Evolutionary conservation across 2,113 vertebrate genomes (phyloP), one percentile per base, ranked within the genome.

Genomic region (Plestiodon gilberti): DNA sequence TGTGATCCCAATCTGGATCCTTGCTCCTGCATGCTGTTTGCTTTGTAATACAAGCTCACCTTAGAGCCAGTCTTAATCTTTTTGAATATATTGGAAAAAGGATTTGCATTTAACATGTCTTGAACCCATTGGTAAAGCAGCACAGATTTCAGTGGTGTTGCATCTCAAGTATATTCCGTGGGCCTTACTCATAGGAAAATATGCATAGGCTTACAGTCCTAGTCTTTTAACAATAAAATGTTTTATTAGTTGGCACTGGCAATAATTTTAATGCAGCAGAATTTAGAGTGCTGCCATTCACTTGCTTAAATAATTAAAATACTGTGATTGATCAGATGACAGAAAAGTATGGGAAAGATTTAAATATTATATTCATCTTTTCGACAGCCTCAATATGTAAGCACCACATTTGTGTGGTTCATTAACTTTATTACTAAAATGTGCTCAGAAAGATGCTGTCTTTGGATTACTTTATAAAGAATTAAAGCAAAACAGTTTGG

Each of bases 381-480:
- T 88, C 82, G 86, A 69, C 38, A 89, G 86, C 84, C 73, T 80
- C 81, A 83, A 43, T 83, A 85, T 86, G 40, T 91, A 91, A 93
- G 93, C 85, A 78, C 28, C 67, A 79, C 83, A 65, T 70, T 71
- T 85, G 71, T 89, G 78, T 35, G 67, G 33, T 86, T 87, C 65
- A 55, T 92, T 90, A 89, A 86, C 62, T 89, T 90, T 86, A 79
- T 90, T 96, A 90, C 75, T 89, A 87, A 87, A 93, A 77, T 59
- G 62, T 86, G 15, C 35, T 89, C n/a, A 1, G 25, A 40, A 22
- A 35, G 70, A 17, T 28, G 20, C 2, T 40, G n/a, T 82, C 82
- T 73, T 85, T 48, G 4, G 3, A 30, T 85, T 89, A 85, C 86
- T 92, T 89, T 55, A 79, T 85, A 57, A 85, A 87, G 69, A 61